Base-by-base conservation (phyloP, 53 echinoderm and acorn worm genomes). In the Astropecten irregularis region DNA sequence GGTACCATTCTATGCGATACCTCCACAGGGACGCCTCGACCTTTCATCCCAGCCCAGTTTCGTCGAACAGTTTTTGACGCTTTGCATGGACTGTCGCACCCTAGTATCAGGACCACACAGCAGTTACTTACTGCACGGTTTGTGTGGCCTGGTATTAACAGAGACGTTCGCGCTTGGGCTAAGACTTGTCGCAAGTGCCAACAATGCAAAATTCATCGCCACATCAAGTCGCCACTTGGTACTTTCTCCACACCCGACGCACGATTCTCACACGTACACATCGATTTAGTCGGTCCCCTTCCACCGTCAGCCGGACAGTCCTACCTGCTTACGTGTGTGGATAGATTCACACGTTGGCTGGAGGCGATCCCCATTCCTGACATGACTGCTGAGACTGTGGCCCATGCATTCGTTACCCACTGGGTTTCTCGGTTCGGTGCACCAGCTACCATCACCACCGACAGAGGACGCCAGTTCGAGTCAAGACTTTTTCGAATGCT, bases 91-190 rank as follows among this genome's bases (percentile, higher is more conserved):
- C 47, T 85, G 34, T 74, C 77, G 2, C 87, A 87, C 38, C 91
- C 84, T 20, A 82, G 87, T 16, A 57, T 87, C 23, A 55, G 84
- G 7, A 87, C 87, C 1, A 83, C 91, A n/a, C 77, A 76, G 40
- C 58, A 60, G 30, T 66, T 91, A 32, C 30, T 91, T 27, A 55
- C 73, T 36, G 58, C 58, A n/a, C 58, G 83, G 33, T 91, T 73
- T 40, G 66, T 91, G 14, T 91, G 91, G 90, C 81, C 85, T 4
- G 39, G 52, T 22, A 84, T 88, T 13, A 91, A 91, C 82, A 74
- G 38, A 10, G 83, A 83, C 13, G 68, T 83, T 2, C 51, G 55
- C 1, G 4, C 51, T 4, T 93, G 93, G 90, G 67, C 84, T 14
- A 83, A 68, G 21, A 37, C 82, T 13, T 89, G 92, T 58, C 51